Percentiles rank a stretch among this genome's conserved stretches.
These are phyloP conservation scores for Elephantulus edwardii DNA, from an alignment of 2,113 vertebrate genomes.

Conservation along the genomic window DNA sequence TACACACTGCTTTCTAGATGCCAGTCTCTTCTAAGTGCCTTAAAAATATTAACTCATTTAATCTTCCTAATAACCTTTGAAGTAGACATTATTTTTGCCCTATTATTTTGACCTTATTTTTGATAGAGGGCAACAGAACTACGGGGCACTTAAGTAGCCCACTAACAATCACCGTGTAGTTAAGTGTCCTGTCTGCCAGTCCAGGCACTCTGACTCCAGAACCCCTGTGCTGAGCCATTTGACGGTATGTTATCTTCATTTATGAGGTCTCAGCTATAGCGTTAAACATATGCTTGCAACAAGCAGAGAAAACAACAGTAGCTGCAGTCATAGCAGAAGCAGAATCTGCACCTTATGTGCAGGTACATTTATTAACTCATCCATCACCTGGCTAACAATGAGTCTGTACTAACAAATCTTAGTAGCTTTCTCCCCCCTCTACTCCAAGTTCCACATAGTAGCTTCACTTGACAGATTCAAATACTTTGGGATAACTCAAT, in stretches of 20 bases:
- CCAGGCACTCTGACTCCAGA: not conserved
- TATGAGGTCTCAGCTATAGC: not conserved
- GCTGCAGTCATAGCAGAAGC: too few relatives aligned
- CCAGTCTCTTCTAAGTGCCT: constrained; percentile 2
- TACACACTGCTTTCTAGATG: constrained; percentile 5
- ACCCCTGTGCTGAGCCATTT: not conserved
- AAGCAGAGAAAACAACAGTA: not conserved
- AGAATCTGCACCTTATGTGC: not conserved
- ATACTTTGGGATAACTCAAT: not conserved
- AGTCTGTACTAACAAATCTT: not conserved
- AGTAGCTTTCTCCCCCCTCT: not conserved
- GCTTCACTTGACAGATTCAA: not conserved
- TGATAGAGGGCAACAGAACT: not conserved
- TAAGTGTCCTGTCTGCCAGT: not conserved
- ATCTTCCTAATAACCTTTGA: constrained; percentile 25
- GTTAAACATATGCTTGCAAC: not conserved
- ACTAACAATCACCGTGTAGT: not conserved
- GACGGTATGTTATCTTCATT: not conserved
- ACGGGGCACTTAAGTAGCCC: not conserved
- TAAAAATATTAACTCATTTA: constrained; percentile 43
- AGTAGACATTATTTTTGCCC: constrained; percentile 33
- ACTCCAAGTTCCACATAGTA: not conserved
- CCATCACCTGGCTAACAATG: not conserved
- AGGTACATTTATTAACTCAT: not conserved
- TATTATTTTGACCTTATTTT: constrained; percentile 32